Evolutionary conservation across 2,113 vertebrate genomes (phyloP).

Genomic region (Dolichotis patagonum): DNA sequence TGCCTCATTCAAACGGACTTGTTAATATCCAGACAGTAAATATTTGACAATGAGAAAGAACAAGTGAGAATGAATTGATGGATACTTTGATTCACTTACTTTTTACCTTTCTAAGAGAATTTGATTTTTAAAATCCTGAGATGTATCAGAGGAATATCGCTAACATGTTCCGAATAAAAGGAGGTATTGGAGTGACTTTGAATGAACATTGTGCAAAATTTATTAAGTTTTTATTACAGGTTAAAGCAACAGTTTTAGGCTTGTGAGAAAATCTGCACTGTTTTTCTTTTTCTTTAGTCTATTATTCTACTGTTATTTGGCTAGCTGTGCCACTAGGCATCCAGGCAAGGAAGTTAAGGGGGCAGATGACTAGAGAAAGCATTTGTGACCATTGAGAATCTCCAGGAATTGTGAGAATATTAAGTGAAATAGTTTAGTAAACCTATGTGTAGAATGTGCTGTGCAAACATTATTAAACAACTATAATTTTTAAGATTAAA

Average conservation of each 20-base stretch:
- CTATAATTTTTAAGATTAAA: conserved; percentile 45
- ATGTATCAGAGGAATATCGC: conserved; percentile 2
- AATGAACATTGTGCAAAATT: background rate
- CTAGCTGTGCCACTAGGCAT: background rate
- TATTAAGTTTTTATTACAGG: background rate
- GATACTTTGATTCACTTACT: conserved; percentile 29
- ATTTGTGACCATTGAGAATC: conserved; percentile 30
- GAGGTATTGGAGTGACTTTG: conserved; percentile 1
- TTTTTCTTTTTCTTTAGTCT: conserved; percentile 10
- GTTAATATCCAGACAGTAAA: background rate
- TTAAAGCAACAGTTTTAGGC: conserved; percentile 21
- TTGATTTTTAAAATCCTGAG: conserved; percentile 20
- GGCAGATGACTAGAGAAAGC: conserved; percentile 1
- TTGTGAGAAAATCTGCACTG: background rate
- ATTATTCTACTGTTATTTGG: conserved; percentile 6
- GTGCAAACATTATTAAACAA: conserved; percentile 31
- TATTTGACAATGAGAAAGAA: conserved; percentile 35
- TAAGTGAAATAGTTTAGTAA: conserved; percentile 59
- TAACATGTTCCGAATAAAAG: conserved; percentile 35
- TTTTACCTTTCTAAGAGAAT: conserved; percentile 46
- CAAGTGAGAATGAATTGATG: background rate
- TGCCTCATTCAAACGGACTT: conserved; percentile 2
- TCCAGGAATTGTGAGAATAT: conserved; percentile 19
- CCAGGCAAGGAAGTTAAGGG: background rate
- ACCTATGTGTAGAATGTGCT: conserved; percentile 50